Conservation (phyloP, 2,797 vertebrate genomes). For the Poeciliopsis turneri region DNA sequence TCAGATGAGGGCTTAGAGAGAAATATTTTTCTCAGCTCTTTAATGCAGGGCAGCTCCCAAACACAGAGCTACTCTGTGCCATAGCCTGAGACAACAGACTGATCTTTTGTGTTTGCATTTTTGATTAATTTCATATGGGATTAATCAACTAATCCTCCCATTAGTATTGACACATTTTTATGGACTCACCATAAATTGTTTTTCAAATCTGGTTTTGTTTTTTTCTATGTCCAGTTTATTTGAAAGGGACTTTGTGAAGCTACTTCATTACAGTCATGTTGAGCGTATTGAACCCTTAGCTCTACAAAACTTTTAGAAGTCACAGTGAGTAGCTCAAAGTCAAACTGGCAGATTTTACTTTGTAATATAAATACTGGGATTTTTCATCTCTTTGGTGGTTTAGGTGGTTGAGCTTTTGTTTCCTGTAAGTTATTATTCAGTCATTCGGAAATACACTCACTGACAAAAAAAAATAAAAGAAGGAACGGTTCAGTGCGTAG, state of each 20-base stretch:
- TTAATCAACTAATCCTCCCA: background rate
- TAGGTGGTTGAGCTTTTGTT: background rate
- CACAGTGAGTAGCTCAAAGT: background rate
- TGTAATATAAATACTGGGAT: background rate
- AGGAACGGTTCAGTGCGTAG: background rate
- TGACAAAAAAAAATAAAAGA: background rate
- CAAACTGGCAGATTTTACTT: background rate
- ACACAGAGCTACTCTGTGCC: slow-evolving; percentile 40
- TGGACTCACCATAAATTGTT: background rate
- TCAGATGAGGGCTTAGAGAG: slow-evolving; percentile 31
- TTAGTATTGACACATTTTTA: background rate
- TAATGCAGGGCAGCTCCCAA: slow-evolving; percentile 47
- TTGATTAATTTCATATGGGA: background rate
- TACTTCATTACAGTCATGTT: background rate
- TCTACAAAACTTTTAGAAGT: background rate
- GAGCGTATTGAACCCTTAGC: background rate
- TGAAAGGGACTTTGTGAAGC: background rate
- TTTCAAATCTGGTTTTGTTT: background rate
- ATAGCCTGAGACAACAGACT: slow-evolving; percentile 37
- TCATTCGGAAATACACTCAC: background rate
- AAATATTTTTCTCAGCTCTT: slow-evolving; percentile 38
- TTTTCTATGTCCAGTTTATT: background rate
- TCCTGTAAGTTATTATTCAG: background rate
- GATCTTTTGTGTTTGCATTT: background rate
- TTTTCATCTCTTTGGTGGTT: background rate